Evolutionary conservation across 30 jellyfish, hydroid and myxozoan species (phyloP).

Genomic region (Catostylus mosaicus): DNA sequence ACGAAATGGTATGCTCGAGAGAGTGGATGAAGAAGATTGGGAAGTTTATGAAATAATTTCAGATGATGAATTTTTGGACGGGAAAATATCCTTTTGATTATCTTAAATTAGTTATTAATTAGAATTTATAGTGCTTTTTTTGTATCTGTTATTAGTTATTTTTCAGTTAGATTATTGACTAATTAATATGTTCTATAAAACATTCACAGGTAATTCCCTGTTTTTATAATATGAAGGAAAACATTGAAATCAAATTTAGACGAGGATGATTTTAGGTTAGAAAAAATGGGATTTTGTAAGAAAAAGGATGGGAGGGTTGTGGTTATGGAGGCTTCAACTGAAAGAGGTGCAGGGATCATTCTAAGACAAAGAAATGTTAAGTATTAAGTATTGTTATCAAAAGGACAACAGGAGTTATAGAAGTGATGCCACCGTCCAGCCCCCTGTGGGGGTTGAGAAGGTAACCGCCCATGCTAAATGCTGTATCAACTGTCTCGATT

Average conservation of each 20-base stretch:
- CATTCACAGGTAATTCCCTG: neutral
- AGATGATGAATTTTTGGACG: slow-evolving; percentile 63
- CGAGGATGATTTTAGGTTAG: too few relatives aligned
- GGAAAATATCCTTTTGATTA: neutral
- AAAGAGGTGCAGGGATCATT: too few relatives aligned
- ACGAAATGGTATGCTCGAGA: slow-evolving; percentile 12
- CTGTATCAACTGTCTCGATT: too few relatives aligned
- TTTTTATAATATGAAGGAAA: neutral
- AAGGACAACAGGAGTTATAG: too few relatives aligned
- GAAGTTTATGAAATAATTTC: slow-evolving; percentile 69
- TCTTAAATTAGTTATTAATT: neutral
- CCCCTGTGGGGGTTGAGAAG: too few relatives aligned
- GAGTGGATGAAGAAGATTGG: slow-evolving; percentile 71
- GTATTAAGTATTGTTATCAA: too few relatives aligned
- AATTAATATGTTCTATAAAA: neutral
- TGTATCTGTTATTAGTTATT: neutral
- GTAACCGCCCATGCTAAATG: too few relatives aligned
- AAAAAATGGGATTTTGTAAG: too few relatives aligned
- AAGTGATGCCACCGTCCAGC: too few relatives aligned
- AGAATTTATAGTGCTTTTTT: neutral
- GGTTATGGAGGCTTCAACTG: too few relatives aligned
- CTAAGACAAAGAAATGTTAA: too few relatives aligned
- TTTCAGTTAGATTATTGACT: neutral
- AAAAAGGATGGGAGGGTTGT: too few relatives aligned
- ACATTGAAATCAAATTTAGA: neutral